phyloP scores from a whole-genome alignment of 2,797 vertebrate genomes.

The Myotis daubentonii region DNA sequence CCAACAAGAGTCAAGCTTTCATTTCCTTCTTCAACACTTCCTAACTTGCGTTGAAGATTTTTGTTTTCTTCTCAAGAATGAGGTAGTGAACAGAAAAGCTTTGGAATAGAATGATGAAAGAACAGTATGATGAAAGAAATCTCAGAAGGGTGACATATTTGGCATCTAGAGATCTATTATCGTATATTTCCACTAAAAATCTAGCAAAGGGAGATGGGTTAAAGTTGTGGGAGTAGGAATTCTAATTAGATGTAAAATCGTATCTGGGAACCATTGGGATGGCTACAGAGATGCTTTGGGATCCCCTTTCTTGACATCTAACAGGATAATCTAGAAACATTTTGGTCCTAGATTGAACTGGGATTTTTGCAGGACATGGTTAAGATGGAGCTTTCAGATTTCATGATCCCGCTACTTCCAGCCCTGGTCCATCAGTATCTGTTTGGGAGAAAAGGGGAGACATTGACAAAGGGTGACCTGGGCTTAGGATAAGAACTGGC shows the following conservation, averaged over 20 bases:
- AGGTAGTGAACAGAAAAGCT: conserved; percentile 20
- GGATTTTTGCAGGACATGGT: background rate
- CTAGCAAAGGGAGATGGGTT: conserved; percentile 9
- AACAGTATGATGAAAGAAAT: background rate
- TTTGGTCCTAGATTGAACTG: background rate
- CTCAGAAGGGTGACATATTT: background rate
- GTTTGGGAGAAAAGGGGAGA: conserved; percentile 11
- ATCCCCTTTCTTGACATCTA: conserved; percentile 33
- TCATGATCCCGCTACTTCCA: background rate
- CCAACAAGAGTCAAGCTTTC: conserved; percentile 9
- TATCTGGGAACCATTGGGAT: background rate
- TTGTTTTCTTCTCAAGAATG: background rate
- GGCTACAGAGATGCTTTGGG: background rate
- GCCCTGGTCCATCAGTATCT: background rate
- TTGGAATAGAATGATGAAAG: background rate
- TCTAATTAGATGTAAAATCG: background rate
- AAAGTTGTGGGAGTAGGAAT: conserved; percentile 19
- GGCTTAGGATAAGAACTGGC: background rate
- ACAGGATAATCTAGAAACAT: conserved; percentile 26
- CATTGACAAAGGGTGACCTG: background rate
- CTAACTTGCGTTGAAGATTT: background rate
- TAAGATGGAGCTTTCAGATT: conserved; percentile 36
- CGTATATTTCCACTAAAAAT: conserved; percentile 13
- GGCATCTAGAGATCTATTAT: background rate
- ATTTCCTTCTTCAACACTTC: conserved; percentile 6